These are phyloP conservation scores for Nixonia krombeini DNA, from an alignment of 1,140 invertebrate genomes.

Conservation along the genomic window DNA sequence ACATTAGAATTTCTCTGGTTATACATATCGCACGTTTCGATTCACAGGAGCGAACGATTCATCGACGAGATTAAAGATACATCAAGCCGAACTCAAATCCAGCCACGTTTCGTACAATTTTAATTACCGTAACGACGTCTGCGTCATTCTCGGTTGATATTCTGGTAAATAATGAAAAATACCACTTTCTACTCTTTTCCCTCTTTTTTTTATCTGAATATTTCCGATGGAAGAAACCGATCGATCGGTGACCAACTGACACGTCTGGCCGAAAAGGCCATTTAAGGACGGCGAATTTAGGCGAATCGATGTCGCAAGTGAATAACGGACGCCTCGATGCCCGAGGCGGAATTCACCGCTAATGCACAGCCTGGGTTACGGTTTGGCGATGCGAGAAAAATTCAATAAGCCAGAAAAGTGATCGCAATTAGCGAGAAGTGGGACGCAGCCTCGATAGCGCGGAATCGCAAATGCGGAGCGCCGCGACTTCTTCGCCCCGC, in stretches of 20 bases:
- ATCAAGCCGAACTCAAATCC: too few relatives aligned
- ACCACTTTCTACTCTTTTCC: too few relatives aligned
- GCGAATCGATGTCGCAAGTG: conserved; percentile 14
- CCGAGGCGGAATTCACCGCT: conserved; percentile 3
- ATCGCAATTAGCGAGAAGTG: conserved; percentile 52
- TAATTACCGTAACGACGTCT: too few relatives aligned
- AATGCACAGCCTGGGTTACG: conserved; percentile 2
- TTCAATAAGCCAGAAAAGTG: conserved; percentile 52
- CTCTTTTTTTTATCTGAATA: too few relatives aligned
- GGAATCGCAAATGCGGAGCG: not conserved
- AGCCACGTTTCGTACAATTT: too few relatives aligned
- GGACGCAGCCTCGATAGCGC: conserved; percentile 34
- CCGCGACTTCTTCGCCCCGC: not conserved
- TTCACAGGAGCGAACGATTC: too few relatives aligned
- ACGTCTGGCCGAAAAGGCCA: conserved; percentile 1
- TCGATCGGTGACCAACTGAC: conserved; percentile 8
- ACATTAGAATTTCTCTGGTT: too few relatives aligned
- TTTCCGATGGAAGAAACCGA: not conserved
- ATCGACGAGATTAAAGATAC: too few relatives aligned
- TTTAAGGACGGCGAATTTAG: conserved; percentile 15
- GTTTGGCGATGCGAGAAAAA: conserved; percentile 25
- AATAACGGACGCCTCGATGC: conserved; percentile 18
- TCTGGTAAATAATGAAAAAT: too few relatives aligned
- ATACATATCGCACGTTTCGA: too few relatives aligned
- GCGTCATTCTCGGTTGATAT: too few relatives aligned